Conservation (phyloP, 2,888 invertebrate species). For the Lordiphosa fenestrarum region DNA sequence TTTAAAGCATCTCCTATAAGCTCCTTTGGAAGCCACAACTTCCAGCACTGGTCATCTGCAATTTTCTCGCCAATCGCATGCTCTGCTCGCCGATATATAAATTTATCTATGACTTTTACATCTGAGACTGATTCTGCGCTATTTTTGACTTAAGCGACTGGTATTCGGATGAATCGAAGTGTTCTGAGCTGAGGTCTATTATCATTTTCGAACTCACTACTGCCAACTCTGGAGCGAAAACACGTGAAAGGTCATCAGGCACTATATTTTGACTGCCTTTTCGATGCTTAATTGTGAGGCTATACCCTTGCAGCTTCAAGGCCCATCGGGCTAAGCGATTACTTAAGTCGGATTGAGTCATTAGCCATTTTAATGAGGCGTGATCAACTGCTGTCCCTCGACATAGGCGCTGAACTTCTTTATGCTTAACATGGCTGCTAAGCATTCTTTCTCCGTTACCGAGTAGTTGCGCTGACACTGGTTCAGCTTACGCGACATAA, state of each 20-base stretch:
- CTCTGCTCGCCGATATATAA: conserved; percentile 14
- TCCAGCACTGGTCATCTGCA: conserved; percentile 24
- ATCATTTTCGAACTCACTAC: conserved; percentile 2
- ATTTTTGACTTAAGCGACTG: neutral
- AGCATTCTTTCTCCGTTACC: no score
- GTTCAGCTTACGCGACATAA: no score
- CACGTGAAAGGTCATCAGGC: conserved; percentile 52
- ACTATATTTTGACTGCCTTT: conserved; percentile 38
- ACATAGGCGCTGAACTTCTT: no score
- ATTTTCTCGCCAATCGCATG: conserved; percentile 12
- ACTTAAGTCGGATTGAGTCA: neutral
- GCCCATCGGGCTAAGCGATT: neutral
- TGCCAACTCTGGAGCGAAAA: conserved; percentile 1
- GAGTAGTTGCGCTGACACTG: no score
- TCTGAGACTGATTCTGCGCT: conserved; percentile 3
- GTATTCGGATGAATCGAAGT: conserved; percentile 26
- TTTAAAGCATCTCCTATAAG: neutral
- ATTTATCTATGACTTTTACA: conserved; percentile 19
- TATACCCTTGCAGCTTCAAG: neutral
- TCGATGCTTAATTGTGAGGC: neutral
- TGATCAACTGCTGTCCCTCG: no score
- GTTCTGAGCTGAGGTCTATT: conserved; percentile 15
- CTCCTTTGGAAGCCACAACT: conserved; percentile 31
- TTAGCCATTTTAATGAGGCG: no score
- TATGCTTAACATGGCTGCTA: no score